phyloP scores from a whole-genome alignment of 1,140 invertebrate species.

The Neodiprion fabricii region DNA sequence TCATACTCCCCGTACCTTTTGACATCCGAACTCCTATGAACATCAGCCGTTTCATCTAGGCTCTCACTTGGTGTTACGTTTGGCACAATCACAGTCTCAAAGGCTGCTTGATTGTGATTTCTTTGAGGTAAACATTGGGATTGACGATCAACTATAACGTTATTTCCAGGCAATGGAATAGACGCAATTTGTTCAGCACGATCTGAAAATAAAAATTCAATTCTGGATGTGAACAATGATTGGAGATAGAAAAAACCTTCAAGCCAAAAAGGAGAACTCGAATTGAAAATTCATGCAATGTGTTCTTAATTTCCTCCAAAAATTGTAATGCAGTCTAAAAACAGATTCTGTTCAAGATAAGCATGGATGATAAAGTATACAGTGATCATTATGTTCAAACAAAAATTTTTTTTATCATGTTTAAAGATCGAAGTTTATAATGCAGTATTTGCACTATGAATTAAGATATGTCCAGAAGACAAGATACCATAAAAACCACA shows the following conservation, averaged over 20 bases:
- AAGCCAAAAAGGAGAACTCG: too few species aligned
- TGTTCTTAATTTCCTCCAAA: too few species aligned
- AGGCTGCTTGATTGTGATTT: not conserved
- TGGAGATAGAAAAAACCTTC: not conserved
- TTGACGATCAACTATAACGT: not conserved
- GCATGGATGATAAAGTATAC: too few species aligned
- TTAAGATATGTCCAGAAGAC: too few species aligned
- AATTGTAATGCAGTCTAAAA: too few species aligned
- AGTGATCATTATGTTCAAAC: too few species aligned
- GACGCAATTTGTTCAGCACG: slow-evolving; percentile 53
- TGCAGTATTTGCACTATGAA: too few species aligned
- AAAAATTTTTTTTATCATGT: too few species aligned
- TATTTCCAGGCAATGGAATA: slow-evolving; percentile 17
- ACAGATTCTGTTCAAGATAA: too few species aligned
- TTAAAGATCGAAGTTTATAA: too few species aligned
- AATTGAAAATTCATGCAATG: too few species aligned
- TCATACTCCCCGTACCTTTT: not conserved
- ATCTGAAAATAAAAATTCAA: slow-evolving; percentile 42
- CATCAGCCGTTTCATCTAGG: not conserved
- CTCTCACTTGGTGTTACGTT: not conserved
- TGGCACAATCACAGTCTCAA: not conserved
- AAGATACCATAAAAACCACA: too few species aligned
- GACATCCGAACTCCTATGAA: not conserved
- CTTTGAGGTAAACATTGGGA: not conserved
- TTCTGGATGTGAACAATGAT: not conserved